phyloP scores from a whole-genome alignment of 2,888 invertebrate genomes.

The Romanomermis culicivorax region DNA sequence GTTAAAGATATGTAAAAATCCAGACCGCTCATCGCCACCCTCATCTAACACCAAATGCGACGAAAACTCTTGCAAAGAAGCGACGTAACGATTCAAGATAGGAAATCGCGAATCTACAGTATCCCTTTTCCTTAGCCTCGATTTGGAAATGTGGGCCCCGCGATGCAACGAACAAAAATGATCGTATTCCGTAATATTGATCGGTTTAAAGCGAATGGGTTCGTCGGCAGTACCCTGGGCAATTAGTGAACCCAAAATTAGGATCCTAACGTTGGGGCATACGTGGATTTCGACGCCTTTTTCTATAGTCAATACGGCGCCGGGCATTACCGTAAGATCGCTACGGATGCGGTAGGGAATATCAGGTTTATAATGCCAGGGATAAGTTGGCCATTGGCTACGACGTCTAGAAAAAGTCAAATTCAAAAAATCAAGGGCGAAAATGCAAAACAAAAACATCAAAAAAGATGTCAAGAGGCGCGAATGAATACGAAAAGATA shows the following conservation, averaged over 20 bases:
- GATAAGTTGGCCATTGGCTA: slow-evolving; percentile 22
- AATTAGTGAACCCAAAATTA: slow-evolving; percentile 68
- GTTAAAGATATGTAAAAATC: slow-evolving; percentile 84
- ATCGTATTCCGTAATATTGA: slow-evolving; percentile 24
- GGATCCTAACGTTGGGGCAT: slow-evolving; percentile 76
- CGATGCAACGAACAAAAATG: background rate
- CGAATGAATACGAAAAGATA: too few species aligned
- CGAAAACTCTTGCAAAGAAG: too few species aligned
- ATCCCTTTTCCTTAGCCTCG: too few species aligned
- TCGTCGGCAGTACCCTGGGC: slow-evolving; percentile 56
- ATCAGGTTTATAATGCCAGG: slow-evolving; percentile 18
- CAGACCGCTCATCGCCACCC: slow-evolving; percentile 37
- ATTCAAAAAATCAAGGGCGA: too few species aligned
- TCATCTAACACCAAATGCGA: slow-evolving; percentile 16
- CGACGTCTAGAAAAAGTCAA: slow-evolving; percentile 17
- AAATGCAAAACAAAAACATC: too few species aligned
- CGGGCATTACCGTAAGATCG: slow-evolving; percentile 92
- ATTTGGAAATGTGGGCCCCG: background rate
- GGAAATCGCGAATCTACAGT: too few species aligned
- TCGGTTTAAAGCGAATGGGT: slow-evolving; percentile 26
- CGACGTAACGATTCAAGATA: too few species aligned
- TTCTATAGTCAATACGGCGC: slow-evolving; percentile 57
- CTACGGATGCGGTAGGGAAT: slow-evolving; percentile 54
- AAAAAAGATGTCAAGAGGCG: too few species aligned
- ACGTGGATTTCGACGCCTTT: slow-evolving; percentile 79